Base-by-base conservation (phyloP, 1,140 invertebrate genomes). In the Anthonomus grandis region DNA sequence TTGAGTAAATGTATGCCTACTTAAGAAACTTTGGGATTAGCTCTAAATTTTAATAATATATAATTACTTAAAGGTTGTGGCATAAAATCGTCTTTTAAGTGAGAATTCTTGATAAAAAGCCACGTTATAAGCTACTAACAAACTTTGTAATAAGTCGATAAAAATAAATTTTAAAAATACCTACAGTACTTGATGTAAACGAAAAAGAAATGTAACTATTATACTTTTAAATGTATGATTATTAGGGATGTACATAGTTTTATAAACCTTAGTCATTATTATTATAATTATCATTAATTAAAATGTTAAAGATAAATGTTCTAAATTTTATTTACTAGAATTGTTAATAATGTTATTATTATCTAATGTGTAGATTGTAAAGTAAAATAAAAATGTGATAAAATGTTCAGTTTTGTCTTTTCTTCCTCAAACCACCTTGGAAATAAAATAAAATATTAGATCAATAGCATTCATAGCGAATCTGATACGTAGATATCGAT, bases 241-340 rank as follows among this genome's bases (percentile, higher is more conserved):
- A 49, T 63, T 68, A 68, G 66, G 63, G 60, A 66, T 68, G 66
- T 68, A 66, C 59, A 66, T 66, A 67, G 62, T 68, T 68, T 68
- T 68, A 68, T 68, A 66, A 65, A n/a, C n/a, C n/a, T n/a, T n/a
- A 60, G 60, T 52, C 12, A 49, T 65, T 62, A 48, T 49, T 42
- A 56, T 49, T 45, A 45, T 57, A 61, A 44, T 60, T 55, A 64
- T 64, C 42, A 59, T 52, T 51, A 56, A 62, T 23, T 45, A 55
- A 62, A 55, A 66, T 64, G 59, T 64, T 66, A 64, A 39, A 49
- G 59, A 34, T 64, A 52, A 62, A 54, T 66, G 64, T 64, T 49
- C 25, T 41, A 60, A 61, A 60, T 63, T 66, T 66, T 59, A 61
- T 64, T 67, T 67, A 54, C 36, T 65, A 63, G 60, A 62, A 62